These are phyloP conservation scores for Agrochola circellaris DNA, from an alignment of 2,888 invertebrate genomes.

Conservation along the genomic window DNA sequence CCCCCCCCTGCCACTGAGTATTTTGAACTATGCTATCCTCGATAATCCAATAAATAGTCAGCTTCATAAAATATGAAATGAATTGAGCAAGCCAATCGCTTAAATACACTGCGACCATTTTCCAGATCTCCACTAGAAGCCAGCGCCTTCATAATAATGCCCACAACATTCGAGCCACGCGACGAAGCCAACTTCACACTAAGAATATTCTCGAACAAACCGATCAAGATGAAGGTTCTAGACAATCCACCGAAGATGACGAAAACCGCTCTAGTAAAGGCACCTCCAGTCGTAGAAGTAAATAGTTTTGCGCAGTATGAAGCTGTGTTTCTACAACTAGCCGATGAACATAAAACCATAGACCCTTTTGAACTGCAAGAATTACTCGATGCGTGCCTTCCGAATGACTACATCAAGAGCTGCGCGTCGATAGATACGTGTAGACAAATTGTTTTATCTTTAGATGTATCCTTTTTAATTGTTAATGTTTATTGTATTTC, in stretches of 20 bases:
- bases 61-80: background rate
- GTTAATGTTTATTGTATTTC: background rate
- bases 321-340: slow-evolving; percentile 96
- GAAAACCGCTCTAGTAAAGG: slow-evolving; percentile 94
- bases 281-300: slow-evolving; percentile 92
- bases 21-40: background rate
- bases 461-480: slow-evolving; percentile 94
- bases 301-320: slow-evolving; percentile 96
- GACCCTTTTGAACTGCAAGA: slow-evolving; percentile 98
- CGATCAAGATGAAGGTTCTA: slow-evolving; percentile 94
- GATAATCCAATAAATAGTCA: background rate
- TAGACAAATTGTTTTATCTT: slow-evolving; percentile 96
- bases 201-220: slow-evolving; percentile 94
- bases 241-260: slow-evolving; percentile 93
- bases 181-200: slow-evolving; percentile 97
- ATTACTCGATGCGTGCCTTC: slow-evolving; percentile 96
- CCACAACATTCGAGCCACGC: slow-evolving; percentile 97
- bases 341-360: slow-evolving; percentile 97
- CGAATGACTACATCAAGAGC: slow-evolving; percentile 98
- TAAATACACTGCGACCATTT: slow-evolving; percentile 24
- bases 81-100: background rate
- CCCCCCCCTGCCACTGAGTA: background rate
- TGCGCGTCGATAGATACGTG: slow-evolving; percentile 98
- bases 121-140: slow-evolving; percentile 94
- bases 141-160: slow-evolving; percentile 96